Evolutionary conservation across 2,888 invertebrate species (phyloP).

Genomic region (Plebejus melissa): DNA sequence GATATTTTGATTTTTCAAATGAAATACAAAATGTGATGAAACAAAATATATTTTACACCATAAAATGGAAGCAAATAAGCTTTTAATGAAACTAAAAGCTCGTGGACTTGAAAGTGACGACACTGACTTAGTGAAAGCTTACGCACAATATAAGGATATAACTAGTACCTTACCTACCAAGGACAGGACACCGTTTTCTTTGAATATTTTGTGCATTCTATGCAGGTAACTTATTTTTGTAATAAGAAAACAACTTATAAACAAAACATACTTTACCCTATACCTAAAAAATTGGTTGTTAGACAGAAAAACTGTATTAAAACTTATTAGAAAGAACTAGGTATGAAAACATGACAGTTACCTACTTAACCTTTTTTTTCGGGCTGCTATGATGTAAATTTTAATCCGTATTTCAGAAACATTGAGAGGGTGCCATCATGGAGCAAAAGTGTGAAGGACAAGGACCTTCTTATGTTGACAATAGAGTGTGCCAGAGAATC

Average conservation of each 20-base stretch:
- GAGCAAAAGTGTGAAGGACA: conserved; percentile 50
- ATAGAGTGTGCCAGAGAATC: conserved; percentile 60
- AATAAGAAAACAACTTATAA: neutral
- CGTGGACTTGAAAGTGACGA: conserved; percentile 48
- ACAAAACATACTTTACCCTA: neutral
- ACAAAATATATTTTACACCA: conserved; percentile 21
- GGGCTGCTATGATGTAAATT: neutral
- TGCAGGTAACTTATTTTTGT: conserved; percentile 54
- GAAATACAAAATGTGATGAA: neutral
- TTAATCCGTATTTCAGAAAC: conserved; percentile 52
- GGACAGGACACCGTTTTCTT: conserved; percentile 52
- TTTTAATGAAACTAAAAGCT: conserved; percentile 58
- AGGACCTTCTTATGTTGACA: conserved; percentile 48
- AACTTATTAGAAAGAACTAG: no score
- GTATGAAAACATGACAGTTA: no score
- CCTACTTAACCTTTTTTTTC: no score
- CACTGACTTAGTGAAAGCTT: conserved; percentile 47
- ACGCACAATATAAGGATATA: conserved; percentile 49
- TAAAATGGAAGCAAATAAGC: conserved; percentile 57
- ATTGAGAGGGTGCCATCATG: conserved; percentile 60
- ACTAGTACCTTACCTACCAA: conserved; percentile 47
- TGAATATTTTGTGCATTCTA: conserved; percentile 62
- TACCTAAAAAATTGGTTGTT: neutral
- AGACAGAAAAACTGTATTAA: no score
- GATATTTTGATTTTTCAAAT: neutral